Base-by-base conservation (phyloP, 2,113 vertebrate species). In the Illadopsis cleaveri region DNA sequence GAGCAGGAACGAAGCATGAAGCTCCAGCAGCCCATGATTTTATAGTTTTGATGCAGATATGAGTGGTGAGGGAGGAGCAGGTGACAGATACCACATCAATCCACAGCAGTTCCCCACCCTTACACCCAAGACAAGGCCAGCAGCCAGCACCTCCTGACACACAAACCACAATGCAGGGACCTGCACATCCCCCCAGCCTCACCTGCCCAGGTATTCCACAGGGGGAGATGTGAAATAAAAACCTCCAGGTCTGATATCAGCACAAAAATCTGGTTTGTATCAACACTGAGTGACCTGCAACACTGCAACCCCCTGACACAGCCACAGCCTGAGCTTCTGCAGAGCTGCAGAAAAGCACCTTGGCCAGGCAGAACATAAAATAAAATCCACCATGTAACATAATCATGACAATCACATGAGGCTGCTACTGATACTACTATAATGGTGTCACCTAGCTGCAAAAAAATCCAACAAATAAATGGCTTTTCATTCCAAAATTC, bases 221-320 rank as follows among this genome's bases (percentile, higher is more conserved):
- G 7, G 11, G 61, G 66, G 40, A 44, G 18, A n/a, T 5, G 19
- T 6, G 51, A 45, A 70, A 68, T 20, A 69, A 81, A 92, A 81
- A 4, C 4, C 0, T 68, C 9, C 37, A 22, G 3, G 1, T 7
- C 40, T 10, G 42, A 3, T 23, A 69, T 1, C 31, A 78, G 58
- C 38, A 80, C 8, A 0, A 1, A 47, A 45, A 15, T 37, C 73
- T 15, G n/a, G 23, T 31, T 62, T 25, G 27, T 28, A 13, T 20
- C 23, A 54, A 8, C 8, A 2, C 0, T 5, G 47, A 61, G 70
- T 8, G 69, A 15, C 53, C 20, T 48, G 44, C n/a, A 37, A 6
- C 61, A 25, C 76, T 24, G 45, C 50, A 58, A 5, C 6, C 5
- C 45, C 42, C 28, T 37, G 66, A 16, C 70, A 79, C 21, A 64